phyloP scores from a whole-genome alignment of 1,140 invertebrate species.

The Drosophila tsacasi region DNA sequence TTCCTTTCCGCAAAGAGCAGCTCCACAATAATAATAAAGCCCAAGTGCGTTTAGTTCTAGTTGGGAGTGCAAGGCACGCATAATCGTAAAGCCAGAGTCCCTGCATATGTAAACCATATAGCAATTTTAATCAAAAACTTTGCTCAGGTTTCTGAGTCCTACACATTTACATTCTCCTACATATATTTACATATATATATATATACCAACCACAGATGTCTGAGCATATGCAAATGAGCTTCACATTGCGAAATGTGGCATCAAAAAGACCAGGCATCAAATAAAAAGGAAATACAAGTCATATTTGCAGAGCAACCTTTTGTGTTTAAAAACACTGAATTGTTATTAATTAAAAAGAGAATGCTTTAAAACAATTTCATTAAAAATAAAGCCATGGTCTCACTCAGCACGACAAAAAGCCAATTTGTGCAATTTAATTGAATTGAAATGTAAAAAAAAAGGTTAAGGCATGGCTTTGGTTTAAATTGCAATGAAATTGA shows the following conservation, averaged over 20 bases:
- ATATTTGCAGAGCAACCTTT: not conserved
- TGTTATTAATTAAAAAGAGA: conserved; percentile 13
- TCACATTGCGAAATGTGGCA: conserved; percentile 20
- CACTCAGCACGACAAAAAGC: conserved; percentile 1
- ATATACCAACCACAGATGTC: conserved; percentile 1
- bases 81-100: conserved; percentile 20
- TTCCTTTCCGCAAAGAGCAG: not conserved
- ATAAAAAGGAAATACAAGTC: not conserved
- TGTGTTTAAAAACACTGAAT: not conserved
- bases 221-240: conserved; percentile 39
- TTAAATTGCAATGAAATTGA: not conserved
- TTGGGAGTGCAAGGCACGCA: conserved; percentile 24
- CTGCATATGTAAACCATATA: conserved; percentile 13
- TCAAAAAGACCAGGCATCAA: conserved; percentile 7
- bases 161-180: not conserved
- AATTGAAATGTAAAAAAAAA: conserved; percentile 9
- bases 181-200: not conserved
- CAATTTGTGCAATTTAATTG: conserved; percentile 18
- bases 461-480: not conserved
- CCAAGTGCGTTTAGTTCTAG: conserved; percentile 37
- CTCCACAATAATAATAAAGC: conserved; percentile 21
- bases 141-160: not conserved
- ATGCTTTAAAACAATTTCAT: conserved; percentile 6
- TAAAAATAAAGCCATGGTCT: not conserved
- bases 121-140: conserved; percentile 52